These are phyloP conservation scores for Ametastegia equiseti DNA, from an alignment of 2,888 invertebrate genomes.

Conservation along the genomic window DNA sequence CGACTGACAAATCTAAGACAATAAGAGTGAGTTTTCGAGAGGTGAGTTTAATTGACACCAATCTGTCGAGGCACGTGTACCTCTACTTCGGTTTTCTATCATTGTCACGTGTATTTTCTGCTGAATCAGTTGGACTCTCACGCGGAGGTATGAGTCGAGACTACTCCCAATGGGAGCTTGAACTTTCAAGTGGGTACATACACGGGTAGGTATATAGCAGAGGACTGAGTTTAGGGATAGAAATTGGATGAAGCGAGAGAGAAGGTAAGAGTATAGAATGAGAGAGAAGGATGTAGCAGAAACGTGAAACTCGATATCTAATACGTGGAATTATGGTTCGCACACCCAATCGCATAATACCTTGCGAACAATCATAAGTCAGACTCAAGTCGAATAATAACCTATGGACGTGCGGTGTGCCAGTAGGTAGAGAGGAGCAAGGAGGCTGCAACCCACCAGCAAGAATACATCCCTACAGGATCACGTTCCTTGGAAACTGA, in stretches of 20 bases:
- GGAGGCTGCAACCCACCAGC: conserved; percentile 7
- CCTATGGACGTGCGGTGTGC: conserved; percentile 34
- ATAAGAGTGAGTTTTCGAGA: background rate
- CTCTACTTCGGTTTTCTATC: conserved; percentile 9
- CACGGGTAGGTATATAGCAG: background rate
- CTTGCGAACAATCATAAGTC: conserved; percentile 38
- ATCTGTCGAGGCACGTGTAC: conserved; percentile 9
- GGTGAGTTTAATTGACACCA: conserved; percentile 11
- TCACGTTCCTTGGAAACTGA: conserved; percentile 51
- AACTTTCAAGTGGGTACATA: conserved; percentile 18
- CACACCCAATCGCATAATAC: conserved; percentile 34
- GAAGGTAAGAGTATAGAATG: background rate
- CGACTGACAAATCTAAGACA: background rate
- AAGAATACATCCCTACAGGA: conserved; percentile 37
- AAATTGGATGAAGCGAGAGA: background rate
- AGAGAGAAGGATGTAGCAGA: background rate
- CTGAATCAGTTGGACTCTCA: conserved; percentile 8
- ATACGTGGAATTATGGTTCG: conserved; percentile 33
- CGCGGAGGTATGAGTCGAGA: conserved; percentile 14
- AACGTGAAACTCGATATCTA: conserved; percentile 19
- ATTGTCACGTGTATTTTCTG: conserved; percentile 37
- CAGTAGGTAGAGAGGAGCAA: background rate
- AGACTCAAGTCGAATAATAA: conserved; percentile 44
- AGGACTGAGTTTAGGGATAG: background rate
- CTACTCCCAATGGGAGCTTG: conserved; percentile 25